Evolutionary conservation across 2,888 invertebrate species (phyloP).

Genomic region (Hylaea fasciaria): DNA sequence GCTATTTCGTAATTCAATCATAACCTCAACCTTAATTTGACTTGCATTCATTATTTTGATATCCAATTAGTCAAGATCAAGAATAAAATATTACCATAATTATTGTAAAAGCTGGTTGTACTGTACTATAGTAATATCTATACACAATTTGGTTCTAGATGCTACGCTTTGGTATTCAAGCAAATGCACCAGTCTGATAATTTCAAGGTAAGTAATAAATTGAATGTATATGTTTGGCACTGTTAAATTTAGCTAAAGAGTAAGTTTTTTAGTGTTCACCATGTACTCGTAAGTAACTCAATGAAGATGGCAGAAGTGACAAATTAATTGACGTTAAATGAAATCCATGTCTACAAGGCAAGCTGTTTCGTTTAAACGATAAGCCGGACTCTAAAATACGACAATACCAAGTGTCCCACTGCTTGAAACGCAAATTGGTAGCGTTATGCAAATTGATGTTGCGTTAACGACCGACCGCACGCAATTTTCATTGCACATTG

Average conservation of each 20-base stretch:
- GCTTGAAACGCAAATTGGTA: constrained; percentile 47
- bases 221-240: too few relatives aligned
- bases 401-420: constrained; percentile 15
- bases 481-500: constrained; percentile 43
- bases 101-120: constrained; percentile 6
- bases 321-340: too few relatives aligned
- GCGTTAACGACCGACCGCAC: constrained; percentile 36
- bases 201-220: too few relatives aligned
- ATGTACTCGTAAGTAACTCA: too few relatives aligned
- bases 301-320: too few relatives aligned
- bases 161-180: too few relatives aligned
- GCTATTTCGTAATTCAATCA: constrained; percentile 25
- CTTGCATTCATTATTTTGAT: constrained; percentile 25
- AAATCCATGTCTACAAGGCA: too few relatives aligned
- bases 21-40: constrained; percentile 32
- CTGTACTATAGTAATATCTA: neutral
- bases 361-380: too few relatives aligned
- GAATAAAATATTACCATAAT: constrained; percentile 20
- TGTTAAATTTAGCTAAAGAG: too few relatives aligned
- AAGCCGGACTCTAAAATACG: neutral
- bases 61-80: constrained; percentile 25
- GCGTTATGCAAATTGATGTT: constrained; percentile 52
- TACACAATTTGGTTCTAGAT: too few relatives aligned
- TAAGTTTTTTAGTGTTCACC: too few relatives aligned
- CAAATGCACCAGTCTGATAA: too few relatives aligned